Conservation (phyloP, 2,797 vertebrate genomes). For the Zalophus californianus region DNA sequence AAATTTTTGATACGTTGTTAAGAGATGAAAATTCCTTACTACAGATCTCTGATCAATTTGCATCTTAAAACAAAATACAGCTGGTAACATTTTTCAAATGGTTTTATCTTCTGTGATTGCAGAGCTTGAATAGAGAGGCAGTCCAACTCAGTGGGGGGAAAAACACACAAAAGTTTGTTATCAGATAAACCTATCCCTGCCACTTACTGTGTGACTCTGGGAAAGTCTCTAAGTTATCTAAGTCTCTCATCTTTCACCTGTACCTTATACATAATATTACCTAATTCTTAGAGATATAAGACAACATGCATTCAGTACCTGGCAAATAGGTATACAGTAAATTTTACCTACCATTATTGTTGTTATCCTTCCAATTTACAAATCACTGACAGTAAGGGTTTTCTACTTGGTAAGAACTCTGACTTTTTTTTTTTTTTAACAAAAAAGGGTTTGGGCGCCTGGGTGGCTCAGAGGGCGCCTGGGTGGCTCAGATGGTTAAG, state of each 20-base stretch:
- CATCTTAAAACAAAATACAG: constrained; percentile 39
- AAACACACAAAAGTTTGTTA: not conserved
- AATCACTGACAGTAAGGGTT: not conserved
- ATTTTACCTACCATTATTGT: not conserved
- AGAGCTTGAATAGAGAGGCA: not conserved
- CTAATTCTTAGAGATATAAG: constrained; percentile 34
- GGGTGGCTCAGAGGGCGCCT: too few relatives aligned
- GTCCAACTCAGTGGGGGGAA: not conserved
- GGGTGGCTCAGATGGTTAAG: too few relatives aligned
- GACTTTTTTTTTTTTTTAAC: not conserved
- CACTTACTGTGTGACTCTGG: not conserved
- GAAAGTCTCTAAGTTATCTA: not conserved
- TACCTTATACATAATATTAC: not conserved
- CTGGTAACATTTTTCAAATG: constrained; percentile 16
- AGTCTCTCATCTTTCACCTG: not conserved
- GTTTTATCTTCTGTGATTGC: not conserved
- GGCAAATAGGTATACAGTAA: not conserved
- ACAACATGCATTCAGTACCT: not conserved
- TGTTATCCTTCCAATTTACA: constrained; percentile 16
- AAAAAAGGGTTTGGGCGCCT: not conserved
- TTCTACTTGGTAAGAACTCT: not conserved
- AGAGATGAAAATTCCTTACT: not conserved
- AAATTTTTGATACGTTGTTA: not conserved
- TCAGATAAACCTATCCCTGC: not conserved
- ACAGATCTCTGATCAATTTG: not conserved